Percentiles rank a stretch among this genome's conserved stretches.
phyloP scores from a whole-genome alignment of 2,888 invertebrate genomes.

The Nebria salina region DNA sequence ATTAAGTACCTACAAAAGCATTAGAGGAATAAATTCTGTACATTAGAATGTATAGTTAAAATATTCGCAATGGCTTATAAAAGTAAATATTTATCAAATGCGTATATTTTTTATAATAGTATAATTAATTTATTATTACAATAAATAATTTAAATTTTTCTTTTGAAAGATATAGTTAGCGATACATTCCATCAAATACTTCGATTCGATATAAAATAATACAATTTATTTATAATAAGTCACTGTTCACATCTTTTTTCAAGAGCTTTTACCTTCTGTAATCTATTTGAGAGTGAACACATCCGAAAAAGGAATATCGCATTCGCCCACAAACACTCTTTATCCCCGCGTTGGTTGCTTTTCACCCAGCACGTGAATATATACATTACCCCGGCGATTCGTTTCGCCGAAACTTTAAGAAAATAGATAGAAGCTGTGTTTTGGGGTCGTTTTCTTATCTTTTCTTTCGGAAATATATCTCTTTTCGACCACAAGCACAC shows the following conservation, averaged over 20 bases:
- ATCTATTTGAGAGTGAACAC: neutral
- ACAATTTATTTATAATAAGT: neutral
- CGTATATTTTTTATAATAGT: too few relatives aligned
- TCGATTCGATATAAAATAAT: neutral
- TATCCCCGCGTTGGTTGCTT: constrained; percentile 25
- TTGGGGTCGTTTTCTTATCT: constrained; percentile 19
- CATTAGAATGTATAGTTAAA: too few relatives aligned
- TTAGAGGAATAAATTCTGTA: too few relatives aligned
- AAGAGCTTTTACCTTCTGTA: neutral
- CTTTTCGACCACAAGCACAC: neutral
- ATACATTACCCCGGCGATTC: constrained; percentile 39
- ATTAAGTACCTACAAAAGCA: too few relatives aligned
- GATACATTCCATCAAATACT: neutral
- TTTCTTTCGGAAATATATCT: constrained; percentile 5
- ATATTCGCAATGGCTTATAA: too few relatives aligned
- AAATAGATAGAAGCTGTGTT: constrained; percentile 12
- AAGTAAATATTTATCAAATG: too few relatives aligned
- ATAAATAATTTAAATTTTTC: too few relatives aligned
- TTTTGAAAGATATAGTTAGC: too few relatives aligned
- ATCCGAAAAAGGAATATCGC: constrained; percentile 11
- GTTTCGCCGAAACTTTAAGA: constrained; percentile 3
- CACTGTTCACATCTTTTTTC: neutral
- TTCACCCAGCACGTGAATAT: constrained; percentile 36
- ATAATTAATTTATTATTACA: too few relatives aligned
- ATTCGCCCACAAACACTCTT: constrained; percentile 28